Conservation (phyloP, 2,113 vertebrate species). For the Barnardius zonarius region DNA sequence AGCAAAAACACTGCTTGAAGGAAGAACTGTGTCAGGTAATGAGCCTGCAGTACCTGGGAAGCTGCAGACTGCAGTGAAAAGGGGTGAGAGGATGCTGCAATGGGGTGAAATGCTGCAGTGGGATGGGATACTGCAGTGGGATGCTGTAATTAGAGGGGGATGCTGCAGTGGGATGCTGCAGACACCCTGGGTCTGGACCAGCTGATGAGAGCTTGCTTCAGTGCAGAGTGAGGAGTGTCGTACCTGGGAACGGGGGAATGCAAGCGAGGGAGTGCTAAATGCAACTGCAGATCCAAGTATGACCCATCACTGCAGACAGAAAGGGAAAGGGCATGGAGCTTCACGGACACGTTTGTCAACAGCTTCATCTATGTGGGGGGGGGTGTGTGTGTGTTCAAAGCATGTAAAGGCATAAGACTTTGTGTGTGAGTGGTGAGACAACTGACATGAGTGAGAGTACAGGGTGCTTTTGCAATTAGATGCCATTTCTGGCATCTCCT, state of each 20-base stretch:
- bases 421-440: neutral
- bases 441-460: accelerated
- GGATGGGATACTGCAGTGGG: neutral
- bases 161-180: neutral
- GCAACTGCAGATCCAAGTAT: neutral
- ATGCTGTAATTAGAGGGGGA: neutral
- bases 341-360: neutral
- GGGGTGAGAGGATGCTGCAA: neutral
- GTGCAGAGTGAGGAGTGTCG: neutral
- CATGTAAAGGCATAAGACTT: neutral
- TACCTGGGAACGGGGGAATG: neutral
- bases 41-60: neutral
- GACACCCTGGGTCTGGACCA: neutral
- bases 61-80: neutral
- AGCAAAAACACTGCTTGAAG: neutral
- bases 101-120: neutral
- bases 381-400: neutral
- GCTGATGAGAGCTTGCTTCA: neutral
- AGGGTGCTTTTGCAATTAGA: neutral
- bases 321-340: neutral
- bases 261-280: neutral
- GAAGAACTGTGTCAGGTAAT: neutral
- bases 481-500: neutral
- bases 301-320: neutral
- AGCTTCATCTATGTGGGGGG: neutral